These are phyloP conservation scores for Hemibagrus wyckioides DNA, from an alignment of 2,113 vertebrate species.

Conservation along the genomic window DNA sequence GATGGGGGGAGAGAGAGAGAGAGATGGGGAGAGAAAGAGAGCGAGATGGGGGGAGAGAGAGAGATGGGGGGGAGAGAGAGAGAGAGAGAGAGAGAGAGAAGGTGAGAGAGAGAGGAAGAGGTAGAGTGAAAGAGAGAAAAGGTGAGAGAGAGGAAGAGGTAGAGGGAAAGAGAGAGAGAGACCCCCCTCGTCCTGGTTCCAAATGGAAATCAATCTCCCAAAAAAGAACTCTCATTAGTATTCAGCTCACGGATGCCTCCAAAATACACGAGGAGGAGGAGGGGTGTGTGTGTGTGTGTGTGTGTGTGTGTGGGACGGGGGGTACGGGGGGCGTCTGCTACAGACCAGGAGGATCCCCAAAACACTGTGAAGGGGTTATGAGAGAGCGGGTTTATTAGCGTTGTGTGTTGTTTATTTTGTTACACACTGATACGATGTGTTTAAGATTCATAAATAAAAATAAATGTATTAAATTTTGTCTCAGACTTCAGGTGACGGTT, in stretches of 20 bases:
- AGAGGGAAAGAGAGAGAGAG: not conserved
- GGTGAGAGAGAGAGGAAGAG: no score
- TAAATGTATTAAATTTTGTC: not conserved
- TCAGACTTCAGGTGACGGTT: not conserved
- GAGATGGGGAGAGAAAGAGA: no score
- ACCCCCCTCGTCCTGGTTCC: not conserved
- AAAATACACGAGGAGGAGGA: constrained; percentile 32
- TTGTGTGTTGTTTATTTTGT: not conserved
- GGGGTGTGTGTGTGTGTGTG: constrained; percentile 15
- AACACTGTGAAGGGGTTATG: not conserved
- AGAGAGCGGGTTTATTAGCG: not conserved
- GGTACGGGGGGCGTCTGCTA: not conserved
- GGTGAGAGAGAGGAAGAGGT: no score
- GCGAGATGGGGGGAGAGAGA: not conserved
- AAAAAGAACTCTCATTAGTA: constrained; percentile 22
- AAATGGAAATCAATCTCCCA: constrained; percentile 28
- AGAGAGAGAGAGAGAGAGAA: no score
- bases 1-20: not conserved
- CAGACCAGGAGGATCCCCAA: constrained; percentile 12
- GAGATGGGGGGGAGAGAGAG: no score
- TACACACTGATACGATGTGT: not conserved
- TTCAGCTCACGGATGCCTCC: constrained; percentile 24
- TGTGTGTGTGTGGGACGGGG: constrained; percentile 6
- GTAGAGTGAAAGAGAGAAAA: no score
- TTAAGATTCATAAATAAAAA: not conserved